Percentiles rank a stretch among this genome's conserved stretches.
These are phyloP conservation scores for Batillaria attramentaria DNA, from an alignment of 1,140 invertebrate genomes.

Conservation along the genomic window DNA sequence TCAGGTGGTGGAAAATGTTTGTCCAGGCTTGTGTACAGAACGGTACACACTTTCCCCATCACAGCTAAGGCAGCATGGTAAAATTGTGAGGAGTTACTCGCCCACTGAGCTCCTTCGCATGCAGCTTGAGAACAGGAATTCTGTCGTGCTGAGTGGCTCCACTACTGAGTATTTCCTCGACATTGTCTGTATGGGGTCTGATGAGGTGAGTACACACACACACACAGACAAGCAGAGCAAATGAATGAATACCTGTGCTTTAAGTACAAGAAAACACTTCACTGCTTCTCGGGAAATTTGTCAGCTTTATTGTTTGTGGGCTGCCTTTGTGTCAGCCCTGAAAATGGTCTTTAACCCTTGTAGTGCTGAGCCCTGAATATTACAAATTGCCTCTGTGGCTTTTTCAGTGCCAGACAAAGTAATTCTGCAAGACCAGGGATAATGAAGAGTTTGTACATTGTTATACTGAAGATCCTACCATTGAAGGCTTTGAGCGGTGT, in stretches of 20 bases:
- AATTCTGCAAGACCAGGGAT: no score
- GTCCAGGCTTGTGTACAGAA: conserved; percentile 80
- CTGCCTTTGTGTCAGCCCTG: no score
- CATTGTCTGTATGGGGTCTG: conserved; percentile 79
- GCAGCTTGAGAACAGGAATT: conserved; percentile 54
- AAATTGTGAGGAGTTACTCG: conserved; percentile 77
- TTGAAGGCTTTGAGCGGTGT: no score
- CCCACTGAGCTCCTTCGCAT: conserved; percentile 77
- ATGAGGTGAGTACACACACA: conserved; percentile 64
- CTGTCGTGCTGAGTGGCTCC: conserved; percentile 72
- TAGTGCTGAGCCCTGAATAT: no score
- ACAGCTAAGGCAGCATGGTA: conserved; percentile 75
- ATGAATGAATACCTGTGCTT: no score
- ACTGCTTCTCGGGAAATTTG: not conserved
- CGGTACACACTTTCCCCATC: conserved; percentile 78
- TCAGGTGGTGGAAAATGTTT: conserved; percentile 76
- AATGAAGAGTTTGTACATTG: no score
- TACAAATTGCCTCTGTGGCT: no score
- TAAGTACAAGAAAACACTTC: not conserved
- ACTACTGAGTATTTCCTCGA: conserved; percentile 80
- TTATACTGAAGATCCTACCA: no score
- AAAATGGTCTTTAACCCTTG: no score
- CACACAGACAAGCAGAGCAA: no score
- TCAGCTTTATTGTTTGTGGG: no score
- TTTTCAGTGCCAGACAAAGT: no score